phyloP scores from a whole-genome alignment of 1,140 invertebrate species.

The Ips typographus region DNA sequence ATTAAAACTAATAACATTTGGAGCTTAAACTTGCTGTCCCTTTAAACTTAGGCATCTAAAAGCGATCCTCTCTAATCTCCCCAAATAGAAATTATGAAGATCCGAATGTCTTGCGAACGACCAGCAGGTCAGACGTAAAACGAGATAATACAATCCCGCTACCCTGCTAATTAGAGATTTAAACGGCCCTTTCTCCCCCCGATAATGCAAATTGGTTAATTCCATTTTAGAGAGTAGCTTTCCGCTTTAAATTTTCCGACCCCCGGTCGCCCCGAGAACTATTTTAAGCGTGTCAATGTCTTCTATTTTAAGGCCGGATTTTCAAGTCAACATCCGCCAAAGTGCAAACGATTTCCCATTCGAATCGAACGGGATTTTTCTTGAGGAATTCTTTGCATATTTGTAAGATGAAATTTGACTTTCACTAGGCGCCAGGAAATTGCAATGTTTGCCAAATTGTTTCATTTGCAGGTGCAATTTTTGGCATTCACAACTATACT shows the following conservation, averaged over 20 bases:
- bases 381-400: background rate
- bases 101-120: conserved; percentile 35
- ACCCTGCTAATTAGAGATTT: conserved; percentile 36
- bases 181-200: conserved; percentile 26
- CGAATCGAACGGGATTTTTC: background rate
- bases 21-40: too few species aligned
- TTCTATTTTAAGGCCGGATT: conserved; percentile 8
- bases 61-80: conserved; percentile 5
- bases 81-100: conserved; percentile 18
- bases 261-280: background rate
- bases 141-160: conserved; percentile 38
- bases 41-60: background rate
- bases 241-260: background rate
- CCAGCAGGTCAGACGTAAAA: conserved; percentile 35
- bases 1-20: too few species aligned
- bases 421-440: background rate
- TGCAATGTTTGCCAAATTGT: background rate
- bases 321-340: conserved; percentile 13
- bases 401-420: background rate
- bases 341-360: conserved; percentile 5
- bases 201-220: conserved; percentile 39
- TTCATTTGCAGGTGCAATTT: background rate
- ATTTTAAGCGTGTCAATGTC: conserved; percentile 13
- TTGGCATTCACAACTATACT: background rate
- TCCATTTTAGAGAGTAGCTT: conserved; percentile 4